Conservation (phyloP, 2,888 invertebrate genomes). For the Bhutanitis thaidina region DNA sequence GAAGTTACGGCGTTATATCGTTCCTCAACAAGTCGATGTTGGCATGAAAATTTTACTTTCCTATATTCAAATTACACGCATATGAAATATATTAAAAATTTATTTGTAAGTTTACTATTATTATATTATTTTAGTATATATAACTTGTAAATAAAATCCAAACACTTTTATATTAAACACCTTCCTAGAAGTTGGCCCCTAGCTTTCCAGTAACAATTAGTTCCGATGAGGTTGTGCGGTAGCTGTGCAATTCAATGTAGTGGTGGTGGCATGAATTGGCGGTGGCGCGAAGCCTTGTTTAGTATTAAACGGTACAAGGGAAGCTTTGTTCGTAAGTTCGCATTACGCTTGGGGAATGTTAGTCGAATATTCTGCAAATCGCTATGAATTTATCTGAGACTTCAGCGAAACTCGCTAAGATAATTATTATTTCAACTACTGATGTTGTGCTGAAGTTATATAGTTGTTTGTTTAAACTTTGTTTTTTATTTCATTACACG, state of each 20-base stretch:
- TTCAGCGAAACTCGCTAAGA: background rate
- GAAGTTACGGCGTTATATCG: constrained; percentile 58
- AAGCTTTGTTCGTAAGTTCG: constrained; percentile 51
- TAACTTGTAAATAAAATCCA: background rate
- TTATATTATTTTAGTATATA: too few relatives aligned
- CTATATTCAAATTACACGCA: constrained; percentile 19
- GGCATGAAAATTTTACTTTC: constrained; percentile 47
- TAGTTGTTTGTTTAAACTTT: constrained; percentile 5
- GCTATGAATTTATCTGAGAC: constrained; percentile 37
- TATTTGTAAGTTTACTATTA: too few relatives aligned
- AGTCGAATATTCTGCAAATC: constrained; percentile 43
- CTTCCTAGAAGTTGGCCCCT: constrained; percentile 22
- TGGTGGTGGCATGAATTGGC: constrained; percentile 29
- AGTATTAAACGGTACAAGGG: constrained; percentile 40
- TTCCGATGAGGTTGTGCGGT: constrained; percentile 21
- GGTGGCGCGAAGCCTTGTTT: constrained; percentile 26
- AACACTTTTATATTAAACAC: constrained; percentile 19
- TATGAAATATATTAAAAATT: background rate
- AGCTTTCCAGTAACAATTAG: constrained; percentile 26
- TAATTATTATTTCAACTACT: constrained; percentile 9
- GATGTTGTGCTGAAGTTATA: background rate
- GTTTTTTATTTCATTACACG: too few relatives aligned
- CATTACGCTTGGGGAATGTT: constrained; percentile 46
- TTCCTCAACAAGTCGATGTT: constrained; percentile 64
- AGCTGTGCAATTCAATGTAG: constrained; percentile 22